A percentile compares a stretch with the other conserved stretches of the same genome.
These are phyloP conservation scores for Hiodon alosoides DNA, from an alignment of 2,113 vertebrate genomes.

Conservation along the genomic window DNA sequence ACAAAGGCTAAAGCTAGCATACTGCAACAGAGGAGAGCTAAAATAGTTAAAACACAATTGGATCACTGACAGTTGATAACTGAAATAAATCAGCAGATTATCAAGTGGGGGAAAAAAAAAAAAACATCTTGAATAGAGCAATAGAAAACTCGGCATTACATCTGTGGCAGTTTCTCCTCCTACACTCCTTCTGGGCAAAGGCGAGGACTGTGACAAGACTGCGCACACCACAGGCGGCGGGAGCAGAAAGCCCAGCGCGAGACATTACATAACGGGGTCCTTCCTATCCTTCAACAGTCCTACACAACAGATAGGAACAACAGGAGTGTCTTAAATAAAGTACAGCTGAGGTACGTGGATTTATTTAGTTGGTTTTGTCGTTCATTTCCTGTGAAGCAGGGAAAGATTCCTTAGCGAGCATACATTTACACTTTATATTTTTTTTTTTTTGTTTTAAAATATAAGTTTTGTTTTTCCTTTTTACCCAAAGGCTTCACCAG, in stretches of 20 bases:
- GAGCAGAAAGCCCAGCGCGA: not conserved
- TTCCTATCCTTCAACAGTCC: not conserved
- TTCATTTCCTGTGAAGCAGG: constrained; percentile 36
- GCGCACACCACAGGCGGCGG: not conserved
- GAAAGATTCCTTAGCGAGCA: constrained; percentile 44
- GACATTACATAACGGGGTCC: not conserved
- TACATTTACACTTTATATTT: constrained; percentile 51
- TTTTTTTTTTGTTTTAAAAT: constrained; percentile 63
- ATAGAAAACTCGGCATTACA: not conserved
- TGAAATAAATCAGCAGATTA: not conserved
- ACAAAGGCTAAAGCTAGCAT: constrained; percentile 8
- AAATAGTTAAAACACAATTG: constrained; percentile 16
- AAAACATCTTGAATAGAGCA: not conserved
- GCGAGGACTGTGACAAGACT: not conserved
- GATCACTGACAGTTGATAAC: constrained; percentile 2
- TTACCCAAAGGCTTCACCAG: constrained; percentile 23
- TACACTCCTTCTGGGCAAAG: not conserved
- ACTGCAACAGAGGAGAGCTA: constrained; percentile 15
- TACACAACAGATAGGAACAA: not conserved
- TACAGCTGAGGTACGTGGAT: constrained; percentile 27
- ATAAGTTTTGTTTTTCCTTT: constrained; percentile 40
- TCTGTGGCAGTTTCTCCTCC: not conserved
- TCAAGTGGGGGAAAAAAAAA: not conserved
- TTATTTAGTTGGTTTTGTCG: constrained; percentile 26
- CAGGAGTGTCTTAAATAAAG: constrained; percentile 17